Percentiles rank a stretch among this genome's conserved stretches.
Conservation (phyloP, 2,113 vertebrate genomes). For the Corvus moneduloides region DNA sequence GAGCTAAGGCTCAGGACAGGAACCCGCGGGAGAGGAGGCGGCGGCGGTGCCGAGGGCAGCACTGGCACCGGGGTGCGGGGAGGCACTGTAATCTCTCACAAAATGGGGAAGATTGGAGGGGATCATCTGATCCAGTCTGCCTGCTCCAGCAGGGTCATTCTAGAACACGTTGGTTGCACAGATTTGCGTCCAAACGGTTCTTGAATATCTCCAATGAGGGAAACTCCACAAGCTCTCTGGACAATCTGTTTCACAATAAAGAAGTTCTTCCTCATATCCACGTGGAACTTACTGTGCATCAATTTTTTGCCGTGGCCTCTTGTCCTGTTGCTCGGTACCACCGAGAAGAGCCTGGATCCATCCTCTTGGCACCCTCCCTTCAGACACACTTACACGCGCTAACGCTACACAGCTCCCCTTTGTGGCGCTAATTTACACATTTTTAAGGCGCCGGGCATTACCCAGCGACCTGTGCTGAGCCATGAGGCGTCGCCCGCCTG, state of each 20-base stretch:
- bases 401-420: not conserved
- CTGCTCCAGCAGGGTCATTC: not conserved
- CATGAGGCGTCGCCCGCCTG: not conserved
- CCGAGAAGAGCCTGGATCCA: not conserved
- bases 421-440: not conserved
- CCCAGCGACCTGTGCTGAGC: not conserved
- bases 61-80: not conserved
- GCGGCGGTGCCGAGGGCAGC: not conserved
- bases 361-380: not conserved
- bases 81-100: not conserved
- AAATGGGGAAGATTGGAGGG: not conserved
- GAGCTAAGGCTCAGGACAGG: not conserved
- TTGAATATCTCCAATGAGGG: not conserved
- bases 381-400: too few species aligned
- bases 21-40: fast-evolving
- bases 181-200: not conserved
- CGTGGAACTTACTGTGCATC: not conserved
- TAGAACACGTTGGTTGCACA: not conserved
- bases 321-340: not conserved
- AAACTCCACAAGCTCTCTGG: not conserved
- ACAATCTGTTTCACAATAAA: not conserved
- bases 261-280: not conserved
- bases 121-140: not conserved
- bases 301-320: not conserved
- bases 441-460: not conserved